Conservation (phyloP, 35 echinoderm and acorn worm species). For the Eucidaris tribuloides region DNA sequence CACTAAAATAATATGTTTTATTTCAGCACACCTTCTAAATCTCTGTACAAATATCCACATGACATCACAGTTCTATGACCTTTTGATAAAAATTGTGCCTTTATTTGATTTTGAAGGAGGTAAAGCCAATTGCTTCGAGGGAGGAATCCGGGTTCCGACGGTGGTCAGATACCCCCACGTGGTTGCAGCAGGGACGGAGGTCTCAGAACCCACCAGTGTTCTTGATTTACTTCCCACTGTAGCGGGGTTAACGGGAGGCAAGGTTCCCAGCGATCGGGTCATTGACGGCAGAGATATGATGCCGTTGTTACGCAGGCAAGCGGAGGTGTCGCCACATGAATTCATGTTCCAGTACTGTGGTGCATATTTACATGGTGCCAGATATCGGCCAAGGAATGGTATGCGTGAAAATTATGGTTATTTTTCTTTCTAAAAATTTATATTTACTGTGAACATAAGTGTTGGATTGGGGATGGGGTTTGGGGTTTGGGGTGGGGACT, state of each 20-base stretch:
- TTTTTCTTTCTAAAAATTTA: neutral
- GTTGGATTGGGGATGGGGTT: too few species aligned
- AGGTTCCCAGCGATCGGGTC: conserved; percentile 49
- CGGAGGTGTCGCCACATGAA: conserved; percentile 63
- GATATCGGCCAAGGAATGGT: conserved; percentile 85
- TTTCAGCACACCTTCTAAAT: too few species aligned
- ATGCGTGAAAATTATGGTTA: neutral
- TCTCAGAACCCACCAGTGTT: conserved; percentile 84
- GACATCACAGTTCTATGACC: too few species aligned
- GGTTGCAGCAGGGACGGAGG: conserved; percentile 35
- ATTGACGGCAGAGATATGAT: conserved; percentile 86
- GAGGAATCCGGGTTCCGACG: conserved; percentile 90
- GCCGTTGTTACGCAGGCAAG: conserved; percentile 52
- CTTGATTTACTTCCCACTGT: conserved; percentile 81
- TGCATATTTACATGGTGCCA: conserved; percentile 68
- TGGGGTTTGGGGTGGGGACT: too few species aligned
- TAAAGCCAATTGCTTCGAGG: conserved; percentile 89
- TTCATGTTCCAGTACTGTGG: conserved; percentile 98
- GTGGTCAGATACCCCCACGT: conserved; percentile 75
- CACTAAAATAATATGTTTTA: too few species aligned
- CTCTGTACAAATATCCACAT: too few species aligned
- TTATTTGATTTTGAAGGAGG: too few species aligned
- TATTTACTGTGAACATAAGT: too few species aligned
- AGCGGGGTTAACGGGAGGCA: conserved; percentile 39
- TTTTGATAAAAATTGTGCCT: too few species aligned